Conservation (phyloP, 2,888 invertebrate species). For the Saturnia japonica region DNA sequence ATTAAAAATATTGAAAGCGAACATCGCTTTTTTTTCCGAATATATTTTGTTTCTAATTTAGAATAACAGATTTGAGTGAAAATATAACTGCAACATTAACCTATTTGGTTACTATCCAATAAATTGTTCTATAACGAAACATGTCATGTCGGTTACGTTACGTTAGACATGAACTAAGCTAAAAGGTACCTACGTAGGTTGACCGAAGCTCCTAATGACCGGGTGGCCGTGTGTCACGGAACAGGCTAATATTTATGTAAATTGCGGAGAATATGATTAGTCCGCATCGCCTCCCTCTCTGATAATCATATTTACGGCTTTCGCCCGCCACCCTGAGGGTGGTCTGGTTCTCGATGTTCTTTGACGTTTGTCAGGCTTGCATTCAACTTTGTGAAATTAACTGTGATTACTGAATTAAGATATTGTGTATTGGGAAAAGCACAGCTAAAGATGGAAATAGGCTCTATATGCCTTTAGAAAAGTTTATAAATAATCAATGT, state of each 20-base stretch:
- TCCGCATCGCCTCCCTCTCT: conserved; percentile 77
- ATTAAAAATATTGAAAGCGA: too few relatives aligned
- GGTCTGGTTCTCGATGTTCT: conserved; percentile 39
- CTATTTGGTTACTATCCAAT: neutral
- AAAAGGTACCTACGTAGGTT: conserved; percentile 33
- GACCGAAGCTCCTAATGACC: conserved; percentile 61
- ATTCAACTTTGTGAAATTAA: neutral
- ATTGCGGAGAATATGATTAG: conserved; percentile 82
- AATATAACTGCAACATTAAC: neutral
- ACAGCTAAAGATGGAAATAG: too few relatives aligned
- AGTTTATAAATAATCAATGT: neutral
- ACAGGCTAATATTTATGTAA: conserved; percentile 81
- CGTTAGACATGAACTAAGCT: conserved; percentile 18
- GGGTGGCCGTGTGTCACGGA: conserved; percentile 73
- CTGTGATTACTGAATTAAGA: neutral
- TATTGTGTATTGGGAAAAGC: neutral
- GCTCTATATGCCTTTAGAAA: too few relatives aligned
- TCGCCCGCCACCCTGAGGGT: conserved; percentile 31
- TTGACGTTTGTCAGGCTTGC: conserved; percentile 17
- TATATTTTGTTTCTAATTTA: too few relatives aligned
- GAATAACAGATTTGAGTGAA: too few relatives aligned
- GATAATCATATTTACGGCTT: conserved; percentile 81
- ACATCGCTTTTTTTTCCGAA: too few relatives aligned
- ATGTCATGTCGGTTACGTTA: conserved; percentile 12
- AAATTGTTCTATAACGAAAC: neutral